Evolutionary conservation across 2,888 invertebrate genomes (phyloP), one percentile per base, ranked within the genome.

Genomic region (Dryobotodes eremita): DNA sequence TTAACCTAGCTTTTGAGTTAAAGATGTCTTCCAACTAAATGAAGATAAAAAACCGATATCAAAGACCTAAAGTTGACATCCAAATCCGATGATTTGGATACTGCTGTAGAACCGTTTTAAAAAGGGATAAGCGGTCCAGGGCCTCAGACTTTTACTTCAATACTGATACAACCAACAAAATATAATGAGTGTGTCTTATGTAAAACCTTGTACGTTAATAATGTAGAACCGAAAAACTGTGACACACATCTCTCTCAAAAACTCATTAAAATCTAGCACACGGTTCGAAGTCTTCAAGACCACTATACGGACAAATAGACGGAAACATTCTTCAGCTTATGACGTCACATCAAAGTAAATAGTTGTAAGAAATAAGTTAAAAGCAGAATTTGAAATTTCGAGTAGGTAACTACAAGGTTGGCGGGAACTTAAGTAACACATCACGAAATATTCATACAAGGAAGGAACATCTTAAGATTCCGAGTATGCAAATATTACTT

Each of bases 401-500:
- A 80, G 79, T 50, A 57, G 46, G 73, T 59, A 42, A 42, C 57
- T 70, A 42, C 70, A 20, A 57, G 65, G 80, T 64, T 86, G 76
- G 83, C 66, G 62, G 59, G 73, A 84, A 74, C 77, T 86, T 86
- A 86, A 83, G 84, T 83, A 87, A 87, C 87, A 83, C 87, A 85
- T 86, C 86, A 82, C 82, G 86, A 89, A 88, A 88, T 88, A 88
- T 88, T 88, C 88, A 88, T 89, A 88, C 86, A 75, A 77, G 79
- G 79, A 75, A 83, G 89, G 80, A 86, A 89, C 89, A 87, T 88
- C 88, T 89, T 87, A 88, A 86, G 86, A 88, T 88, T 87, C 88
- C 80, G 79, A 81, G 85, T 89, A 88, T 88, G 88, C 88, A 88
- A 88, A 88, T 88, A 89, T 88, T 89, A 87, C 88, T 87, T 78